phyloP scores from a whole-genome alignment of 2,113 vertebrate species.

The Vanacampus margaritifer region DNA sequence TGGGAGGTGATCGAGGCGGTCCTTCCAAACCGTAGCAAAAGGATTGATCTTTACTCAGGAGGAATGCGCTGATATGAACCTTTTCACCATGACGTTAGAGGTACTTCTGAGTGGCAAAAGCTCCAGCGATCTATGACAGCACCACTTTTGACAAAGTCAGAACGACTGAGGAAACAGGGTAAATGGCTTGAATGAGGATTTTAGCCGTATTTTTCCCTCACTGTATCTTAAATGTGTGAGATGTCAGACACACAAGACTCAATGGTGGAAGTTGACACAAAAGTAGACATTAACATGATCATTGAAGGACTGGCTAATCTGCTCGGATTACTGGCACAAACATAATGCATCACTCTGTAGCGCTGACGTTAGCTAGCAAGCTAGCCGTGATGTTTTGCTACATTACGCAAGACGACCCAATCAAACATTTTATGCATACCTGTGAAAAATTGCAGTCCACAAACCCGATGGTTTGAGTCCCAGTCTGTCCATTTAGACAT shows the following conservation, averaged over 20 bases:
- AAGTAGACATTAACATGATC: background rate
- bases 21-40: slow-evolving; percentile 4
- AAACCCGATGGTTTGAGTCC: background rate
- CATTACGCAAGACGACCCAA: background rate
- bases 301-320: background rate
- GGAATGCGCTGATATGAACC: slow-evolving; percentile 14
- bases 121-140: background rate
- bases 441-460: background rate
- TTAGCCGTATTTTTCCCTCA: background rate
- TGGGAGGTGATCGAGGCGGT: background rate
- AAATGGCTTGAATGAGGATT: background rate
- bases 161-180: background rate
- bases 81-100: background rate
- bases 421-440: background rate
- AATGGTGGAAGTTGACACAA: background rate
- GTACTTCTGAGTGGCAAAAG: background rate
- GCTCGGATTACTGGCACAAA: background rate
- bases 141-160: background rate
- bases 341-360: background rate
- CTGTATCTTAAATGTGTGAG: background rate
- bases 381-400: background rate
- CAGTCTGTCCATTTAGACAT: background rate
- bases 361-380: background rate
- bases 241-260: background rate
- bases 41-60: slow-evolving; percentile 31